A percentile compares a stretch with the other conserved stretches of the same genome.
phyloP scores from a whole-genome alignment of 2,797 vertebrate genomes.

The Cyprinodon diabolis region DNA sequence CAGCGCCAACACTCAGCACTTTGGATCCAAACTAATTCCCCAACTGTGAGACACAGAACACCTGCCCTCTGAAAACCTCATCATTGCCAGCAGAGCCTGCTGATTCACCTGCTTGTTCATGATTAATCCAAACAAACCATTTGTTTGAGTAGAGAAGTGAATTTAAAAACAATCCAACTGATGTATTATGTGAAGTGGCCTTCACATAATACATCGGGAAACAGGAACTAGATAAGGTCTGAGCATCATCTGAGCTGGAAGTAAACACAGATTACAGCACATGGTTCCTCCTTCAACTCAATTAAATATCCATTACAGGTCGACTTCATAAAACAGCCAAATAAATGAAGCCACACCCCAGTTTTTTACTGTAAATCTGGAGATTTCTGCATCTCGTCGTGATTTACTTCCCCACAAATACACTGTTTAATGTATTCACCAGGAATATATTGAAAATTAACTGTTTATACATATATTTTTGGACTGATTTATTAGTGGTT shows the following conservation, averaged over 20 bases:
- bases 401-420: neutral
- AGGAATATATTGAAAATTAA: neutral
- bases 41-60: neutral
- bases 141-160: neutral
- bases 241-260: constrained; percentile 18
- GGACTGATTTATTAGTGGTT: neutral
- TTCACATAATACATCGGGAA: neutral
- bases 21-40: constrained; percentile 8
- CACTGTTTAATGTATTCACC: neutral
- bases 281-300: constrained; percentile 1
- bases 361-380: neutral
- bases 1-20: constrained; percentile 22
- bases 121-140: neutral
- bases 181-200: neutral
- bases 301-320: neutral
- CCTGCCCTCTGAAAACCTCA: constrained; percentile 4
- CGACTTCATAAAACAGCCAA: neutral
- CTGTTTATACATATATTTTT: neutral
- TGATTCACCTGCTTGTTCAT: no score
- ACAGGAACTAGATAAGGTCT: neutral
- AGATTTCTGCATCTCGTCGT: neutral
- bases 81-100: no score
- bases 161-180: neutral
- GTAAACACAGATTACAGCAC: constrained; percentile 4
- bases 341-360: neutral